Evolutionary conservation across 2,888 invertebrate species (phyloP).

Genomic region (Thereva unica): DNA sequence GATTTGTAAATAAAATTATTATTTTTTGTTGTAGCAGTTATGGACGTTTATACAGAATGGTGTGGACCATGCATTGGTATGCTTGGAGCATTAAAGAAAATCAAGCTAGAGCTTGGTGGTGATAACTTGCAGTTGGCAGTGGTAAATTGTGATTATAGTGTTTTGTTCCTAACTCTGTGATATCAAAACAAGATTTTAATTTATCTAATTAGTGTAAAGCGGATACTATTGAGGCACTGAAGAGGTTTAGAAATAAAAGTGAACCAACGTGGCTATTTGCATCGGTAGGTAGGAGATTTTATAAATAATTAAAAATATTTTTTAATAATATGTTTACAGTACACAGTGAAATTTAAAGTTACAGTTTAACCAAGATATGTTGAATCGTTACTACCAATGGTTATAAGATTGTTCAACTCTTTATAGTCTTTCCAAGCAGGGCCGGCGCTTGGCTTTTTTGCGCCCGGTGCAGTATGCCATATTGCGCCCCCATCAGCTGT

Average conservation of each 20-base stretch:
- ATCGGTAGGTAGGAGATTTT: constrained; percentile 63
- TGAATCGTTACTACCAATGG: no score
- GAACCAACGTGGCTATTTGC: constrained; percentile 91
- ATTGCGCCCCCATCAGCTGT: no score
- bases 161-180: neutral
- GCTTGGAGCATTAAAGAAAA: constrained; percentile 79
- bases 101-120: constrained; percentile 86
- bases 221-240: constrained; percentile 73
- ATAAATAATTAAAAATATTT: neutral
- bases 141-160: constrained; percentile 43
- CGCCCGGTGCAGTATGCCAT: no score
- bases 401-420: no score
- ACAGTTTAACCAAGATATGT: no score
- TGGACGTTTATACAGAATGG: constrained; percentile 92
- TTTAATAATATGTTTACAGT: no score
- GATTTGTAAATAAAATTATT: constrained; percentile 10
- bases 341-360: no score
- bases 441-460: no score
- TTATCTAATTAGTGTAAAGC: constrained; percentile 61
- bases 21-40: constrained; percentile 60
- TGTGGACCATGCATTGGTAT: constrained; percentile 88
- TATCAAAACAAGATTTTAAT: neutral
- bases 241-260: constrained; percentile 78
- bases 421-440: no score
- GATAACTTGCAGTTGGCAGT: constrained; percentile 76